phyloP scores from a whole-genome alignment of 2,113 vertebrate genomes.

The Cnemophilus loriae region DNA sequence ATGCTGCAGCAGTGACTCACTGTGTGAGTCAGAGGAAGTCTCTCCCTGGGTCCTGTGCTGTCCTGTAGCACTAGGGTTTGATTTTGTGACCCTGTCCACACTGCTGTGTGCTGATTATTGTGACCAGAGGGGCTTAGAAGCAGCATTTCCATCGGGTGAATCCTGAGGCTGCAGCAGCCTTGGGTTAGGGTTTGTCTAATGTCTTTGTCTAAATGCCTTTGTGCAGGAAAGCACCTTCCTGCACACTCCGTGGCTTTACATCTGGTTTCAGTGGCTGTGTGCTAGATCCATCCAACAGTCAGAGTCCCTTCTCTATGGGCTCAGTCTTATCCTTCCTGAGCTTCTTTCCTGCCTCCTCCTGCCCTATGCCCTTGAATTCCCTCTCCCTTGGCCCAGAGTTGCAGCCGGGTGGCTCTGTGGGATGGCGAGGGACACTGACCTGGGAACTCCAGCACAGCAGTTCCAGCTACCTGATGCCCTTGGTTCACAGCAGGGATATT shows the following conservation, averaged over 20 bases:
- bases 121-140: neutral
- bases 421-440: rapidly evolving
- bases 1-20: constrained; percentile 77
- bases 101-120: neutral
- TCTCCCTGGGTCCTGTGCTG: neutral
- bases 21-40: constrained; percentile 63
- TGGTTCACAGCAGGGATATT: neutral
- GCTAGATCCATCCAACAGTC: neutral
- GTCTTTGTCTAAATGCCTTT: neutral
- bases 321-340: neutral
- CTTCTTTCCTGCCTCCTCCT: neutral
- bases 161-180: neutral
- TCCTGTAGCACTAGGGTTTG: neutral
- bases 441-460: neutral
- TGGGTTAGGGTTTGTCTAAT: neutral
- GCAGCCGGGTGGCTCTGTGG: neutral
- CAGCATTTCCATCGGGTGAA: neutral
- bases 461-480: neutral
- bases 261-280: neutral
- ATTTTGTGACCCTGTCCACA: neutral
- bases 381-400: neutral
- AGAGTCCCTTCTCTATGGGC: neutral
- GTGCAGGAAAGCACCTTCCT: neutral
- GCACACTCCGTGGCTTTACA: rapidly evolving
- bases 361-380: neutral